These are phyloP conservation scores for Tanypteryx hageni DNA, from an alignment of 2,888 invertebrate species.

Conservation along the genomic window DNA sequence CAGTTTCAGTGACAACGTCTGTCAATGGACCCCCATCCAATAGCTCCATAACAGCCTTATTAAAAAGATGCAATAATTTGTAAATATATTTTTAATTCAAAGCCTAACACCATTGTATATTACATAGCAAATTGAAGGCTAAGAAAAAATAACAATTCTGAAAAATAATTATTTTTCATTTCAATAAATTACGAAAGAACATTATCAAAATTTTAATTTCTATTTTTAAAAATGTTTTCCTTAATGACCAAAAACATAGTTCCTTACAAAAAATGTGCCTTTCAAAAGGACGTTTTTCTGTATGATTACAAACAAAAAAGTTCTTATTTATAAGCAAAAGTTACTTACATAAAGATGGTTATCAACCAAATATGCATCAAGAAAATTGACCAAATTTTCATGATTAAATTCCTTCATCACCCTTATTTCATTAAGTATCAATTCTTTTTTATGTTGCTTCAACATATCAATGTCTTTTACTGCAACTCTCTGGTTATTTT, in stretches of 20 bases:
- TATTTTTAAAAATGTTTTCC: background rate
- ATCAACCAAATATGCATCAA: slow-evolving; percentile 93
- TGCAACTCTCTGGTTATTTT: slow-evolving; percentile 87
- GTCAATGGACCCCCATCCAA: slow-evolving; percentile 97
- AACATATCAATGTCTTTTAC: slow-evolving; percentile 97
- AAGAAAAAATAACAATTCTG: background rate
- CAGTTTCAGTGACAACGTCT: slow-evolving; percentile 97
- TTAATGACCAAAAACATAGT: background rate
- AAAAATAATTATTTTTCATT: background rate
- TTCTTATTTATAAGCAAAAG: background rate
- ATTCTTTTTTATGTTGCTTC: slow-evolving; percentile 96
- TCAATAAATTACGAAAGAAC: background rate
- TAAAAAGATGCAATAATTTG: background rate
- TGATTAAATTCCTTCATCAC: slow-evolving; percentile 95
- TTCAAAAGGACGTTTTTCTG: background rate
- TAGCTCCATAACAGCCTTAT: slow-evolving; percentile 90
- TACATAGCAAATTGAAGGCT: background rate
- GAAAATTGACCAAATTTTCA: slow-evolving; percentile 95
- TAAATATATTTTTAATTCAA: background rate
- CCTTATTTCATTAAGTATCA: slow-evolving; percentile 96
- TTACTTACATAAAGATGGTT: slow-evolving; percentile 91
- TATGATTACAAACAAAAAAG: too few species aligned
- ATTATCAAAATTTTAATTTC: background rate
- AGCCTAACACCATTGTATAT: background rate
- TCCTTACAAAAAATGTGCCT: background rate